phyloP scores from a whole-genome alignment of 1,140 invertebrate species.

The Pseudobourletiella spinata region DNA sequence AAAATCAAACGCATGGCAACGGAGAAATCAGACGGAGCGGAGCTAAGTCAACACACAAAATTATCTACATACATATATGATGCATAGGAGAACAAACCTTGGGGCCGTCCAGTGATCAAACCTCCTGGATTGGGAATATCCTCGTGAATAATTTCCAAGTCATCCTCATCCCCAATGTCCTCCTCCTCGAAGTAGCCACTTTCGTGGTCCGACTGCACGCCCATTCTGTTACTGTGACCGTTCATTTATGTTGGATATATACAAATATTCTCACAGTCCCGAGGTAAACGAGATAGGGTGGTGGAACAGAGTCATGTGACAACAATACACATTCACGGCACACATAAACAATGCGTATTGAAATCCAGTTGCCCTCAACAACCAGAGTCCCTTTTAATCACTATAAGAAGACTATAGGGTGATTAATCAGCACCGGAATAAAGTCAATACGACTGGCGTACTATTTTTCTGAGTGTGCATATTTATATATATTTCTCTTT shows the following conservation, averaged over 20 bases:
- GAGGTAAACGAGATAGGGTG: not conserved
- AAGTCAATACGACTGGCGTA: too few species aligned
- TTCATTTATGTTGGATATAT: not conserved
- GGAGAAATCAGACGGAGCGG: too few species aligned
- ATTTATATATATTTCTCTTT: too few species aligned
- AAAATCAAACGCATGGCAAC: too few species aligned
- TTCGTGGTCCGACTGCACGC: constrained; percentile 40
- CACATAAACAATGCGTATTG: not conserved
- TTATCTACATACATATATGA: too few species aligned
- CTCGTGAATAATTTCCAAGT: constrained; percentile 35
- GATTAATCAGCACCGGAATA: too few species aligned
- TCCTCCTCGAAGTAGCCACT: constrained; percentile 40
- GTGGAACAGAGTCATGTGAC: not conserved
- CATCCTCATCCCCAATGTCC: constrained; percentile 35
- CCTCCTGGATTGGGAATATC: constrained; percentile 31
- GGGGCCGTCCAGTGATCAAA: not conserved
- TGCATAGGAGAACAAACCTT: too few species aligned
- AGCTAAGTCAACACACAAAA: too few species aligned
- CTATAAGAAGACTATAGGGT: not conserved
- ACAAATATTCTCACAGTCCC: not conserved
- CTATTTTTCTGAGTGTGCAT: too few species aligned
- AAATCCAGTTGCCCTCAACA: not conserved
- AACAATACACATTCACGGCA: not conserved
- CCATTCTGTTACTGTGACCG: constrained; percentile 32
- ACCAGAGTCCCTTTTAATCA: not conserved